These are phyloP conservation scores for Ennomos fuscantarius DNA, from an alignment of 2,888 invertebrate genomes.

Conservation along the genomic window DNA sequence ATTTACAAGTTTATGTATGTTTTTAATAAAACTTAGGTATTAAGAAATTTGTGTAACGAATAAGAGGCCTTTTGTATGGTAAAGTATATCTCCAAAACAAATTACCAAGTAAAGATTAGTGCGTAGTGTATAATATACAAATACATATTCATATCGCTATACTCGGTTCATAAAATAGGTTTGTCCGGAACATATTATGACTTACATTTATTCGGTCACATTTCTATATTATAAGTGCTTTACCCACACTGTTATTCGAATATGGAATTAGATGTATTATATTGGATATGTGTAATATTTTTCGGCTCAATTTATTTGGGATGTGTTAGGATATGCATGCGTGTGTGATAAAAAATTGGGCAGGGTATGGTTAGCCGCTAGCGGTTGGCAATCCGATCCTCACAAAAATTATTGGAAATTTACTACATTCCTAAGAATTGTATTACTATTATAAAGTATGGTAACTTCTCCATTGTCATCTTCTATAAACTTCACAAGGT, in stretches of 20 bases:
- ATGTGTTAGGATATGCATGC: slow-evolving; percentile 4
- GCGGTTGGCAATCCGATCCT: too few species aligned
- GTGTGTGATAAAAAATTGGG: slow-evolving; percentile 4
- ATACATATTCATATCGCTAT: slow-evolving; percentile 8
- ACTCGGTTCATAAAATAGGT: slow-evolving; percentile 7
- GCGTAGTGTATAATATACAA: background rate
- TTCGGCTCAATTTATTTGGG: slow-evolving; percentile 33
- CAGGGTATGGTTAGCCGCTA: slow-evolving; percentile 1
- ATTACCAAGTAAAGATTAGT: slow-evolving; percentile 5
- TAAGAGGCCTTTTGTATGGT: too few species aligned
- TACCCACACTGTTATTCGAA: slow-evolving; percentile 6
- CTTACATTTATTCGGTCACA: slow-evolving; percentile 3
- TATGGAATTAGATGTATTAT: slow-evolving; percentile 11
- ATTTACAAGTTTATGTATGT: too few species aligned
- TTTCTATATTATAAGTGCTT: slow-evolving; percentile 7
- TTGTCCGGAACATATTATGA: background rate
- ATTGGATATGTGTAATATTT: slow-evolving; percentile 30
- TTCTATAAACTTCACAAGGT: too few species aligned
- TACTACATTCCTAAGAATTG: too few species aligned
- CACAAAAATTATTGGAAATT: too few species aligned
- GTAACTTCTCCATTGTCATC: too few species aligned
- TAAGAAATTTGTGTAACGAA: too few species aligned
- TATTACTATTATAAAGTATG: too few species aligned
- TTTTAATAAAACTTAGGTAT: too few species aligned
- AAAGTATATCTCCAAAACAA: slow-evolving; percentile 1